Evolutionary conservation across 2,113 vertebrate genomes (phyloP), one percentile per base, ranked within the genome.

Genomic region (Vulpes lagopus): DNA sequence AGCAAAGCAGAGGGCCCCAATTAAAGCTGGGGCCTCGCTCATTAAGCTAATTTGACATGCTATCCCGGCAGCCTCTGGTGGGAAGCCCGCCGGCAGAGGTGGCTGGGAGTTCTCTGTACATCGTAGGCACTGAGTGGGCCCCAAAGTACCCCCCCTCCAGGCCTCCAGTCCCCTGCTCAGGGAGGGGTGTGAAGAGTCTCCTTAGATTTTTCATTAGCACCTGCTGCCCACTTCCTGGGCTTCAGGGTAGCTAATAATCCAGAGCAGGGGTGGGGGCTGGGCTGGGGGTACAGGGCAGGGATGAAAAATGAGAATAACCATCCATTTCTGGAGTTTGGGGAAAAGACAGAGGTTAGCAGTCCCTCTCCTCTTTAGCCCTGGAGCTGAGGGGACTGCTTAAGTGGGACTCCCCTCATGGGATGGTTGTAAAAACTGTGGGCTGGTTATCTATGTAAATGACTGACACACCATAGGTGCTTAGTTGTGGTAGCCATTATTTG

Each of bases 1-100:
- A 27, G 82, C 86, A 95, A 84, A 92, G 64, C 78, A 49, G 10
- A 89, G 91, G 97, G 90, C 92, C 94, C 96, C 94, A 94, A 89
- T 97, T 97, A 97, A 97, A 93, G 43, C 89, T 8, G 32, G 91
- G 95, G 78, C 96, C 81, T 73, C 62, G 22, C 93, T 97, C 94
- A 93, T 98, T 96, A 98, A 93, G 94, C 96, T 98, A 96, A 97
- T 97, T 96, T 96, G 94, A 80, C n/a, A 20, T 59, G 51, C 94
- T 93, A 64, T 97, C 94, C 96, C 91, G 59, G 95, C 71, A 97
- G 85, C 91, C 90, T 97, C 91, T 65, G 73, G 69, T 51, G 67
- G 53, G 88, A 73, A 91, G 69, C 91, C 80, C 1, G 4, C 51
- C 15, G 2, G 30, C 49, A 5, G 91, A 81, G 69, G 93, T 23